Base-by-base conservation (phyloP, 1,140 invertebrate species). In the Caenorhabditis inopinata region DNA sequence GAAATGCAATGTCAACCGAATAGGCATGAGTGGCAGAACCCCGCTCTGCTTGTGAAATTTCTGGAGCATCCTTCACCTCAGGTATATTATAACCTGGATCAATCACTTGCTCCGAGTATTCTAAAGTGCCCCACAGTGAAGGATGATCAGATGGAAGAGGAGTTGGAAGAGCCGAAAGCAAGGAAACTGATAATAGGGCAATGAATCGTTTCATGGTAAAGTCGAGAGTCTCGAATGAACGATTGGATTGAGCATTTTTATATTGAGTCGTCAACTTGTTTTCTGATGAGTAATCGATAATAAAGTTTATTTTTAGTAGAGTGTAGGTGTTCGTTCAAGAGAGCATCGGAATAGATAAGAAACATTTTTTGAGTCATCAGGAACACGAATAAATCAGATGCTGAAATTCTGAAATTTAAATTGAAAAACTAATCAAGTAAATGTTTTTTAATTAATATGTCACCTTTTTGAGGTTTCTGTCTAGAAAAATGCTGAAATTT, bases 341-440 rank as follows among this genome's bases (percentile, higher is more conserved):
- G n/a, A 42, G 27, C 2, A 68, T 32, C 35, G 58, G 38, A 38
- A 68, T 38, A 18, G 38, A 18, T 11, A n/a, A n/a, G n/a, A n/a
- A n/a, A n/a, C n/a, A n/a, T n/a, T n/a, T n/a, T n/a, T 29, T 68
- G 58, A 68, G 32, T 68, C 58, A 68, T 32, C 27, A 21, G 16
- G 27, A n/a, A n/a, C 38, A 7, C 38, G 14, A 42, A 42, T 74
- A 42, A 75, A 76, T 49, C 18, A 51, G 21, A 89, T 87, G n/a
- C n/a, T n/a, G n/a, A n/a, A n/a, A n/a, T n/a, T n/a, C n/a, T n/a
- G n/a, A n/a, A n/a, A n/a, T n/a, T n/a, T n/a, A n/a, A n/a, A n/a
- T n/a, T n/a, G n/a, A n/a, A n/a, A n/a, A n/a, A n/a, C n/a, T n/a
- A n/a, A n/a, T n/a, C n/a, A n/a, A n/a, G n/a, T n/a, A n/a, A n/a